Conservation (phyloP, 2,888 invertebrate genomes). For the Epiperipatus broadwayi region DNA sequence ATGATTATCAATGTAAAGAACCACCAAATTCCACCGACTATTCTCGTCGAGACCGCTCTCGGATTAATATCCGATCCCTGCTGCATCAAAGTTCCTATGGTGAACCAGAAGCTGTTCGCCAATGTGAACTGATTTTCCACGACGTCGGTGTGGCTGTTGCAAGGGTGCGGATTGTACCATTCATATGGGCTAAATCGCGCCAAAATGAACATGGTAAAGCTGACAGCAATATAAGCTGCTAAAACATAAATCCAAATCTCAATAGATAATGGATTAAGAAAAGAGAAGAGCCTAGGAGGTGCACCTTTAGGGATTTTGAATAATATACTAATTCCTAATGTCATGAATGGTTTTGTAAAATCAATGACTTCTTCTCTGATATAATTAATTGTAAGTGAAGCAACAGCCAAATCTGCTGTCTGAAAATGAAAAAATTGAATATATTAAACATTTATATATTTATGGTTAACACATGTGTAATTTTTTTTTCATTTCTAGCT, state of each 20-base stretch:
- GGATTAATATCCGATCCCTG: conserved; percentile 58
- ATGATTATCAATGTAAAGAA: conserved; percentile 97
- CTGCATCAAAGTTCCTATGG: conserved; percentile 83
- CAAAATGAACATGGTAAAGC: conserved; percentile 82
- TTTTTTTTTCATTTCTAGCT: background rate
- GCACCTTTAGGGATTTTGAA: conserved; percentile 70
- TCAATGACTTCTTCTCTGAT: conserved; percentile 84
- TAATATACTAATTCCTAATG: conserved; percentile 82
- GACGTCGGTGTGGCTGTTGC: conserved; percentile 31
- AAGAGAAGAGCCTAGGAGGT: conserved; percentile 61
- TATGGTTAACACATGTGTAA: background rate
- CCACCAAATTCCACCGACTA: conserved; percentile 97
- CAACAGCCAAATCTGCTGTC: conserved; percentile 88
- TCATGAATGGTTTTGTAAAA: conserved; percentile 96
- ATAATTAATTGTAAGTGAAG: conserved; percentile 93
- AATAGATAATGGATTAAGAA: conserved; percentile 83
- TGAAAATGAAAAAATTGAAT: too few relatives aligned
- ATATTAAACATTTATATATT: background rate
- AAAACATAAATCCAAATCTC: conserved; percentile 92
- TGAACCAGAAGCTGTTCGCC: conserved; percentile 91
- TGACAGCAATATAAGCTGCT: conserved; percentile 80
- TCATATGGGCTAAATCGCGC: conserved; percentile 84
- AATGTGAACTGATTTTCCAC: conserved; percentile 85
- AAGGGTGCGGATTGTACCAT: conserved; percentile 31
- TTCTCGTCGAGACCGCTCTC: conserved; percentile 47